A percentile compares a stretch with the other conserved stretches of the same genome.
Evolutionary conservation across 2,888 invertebrate genomes (phyloP).

Genomic region (Trichogramma dendrolimi): DNA sequence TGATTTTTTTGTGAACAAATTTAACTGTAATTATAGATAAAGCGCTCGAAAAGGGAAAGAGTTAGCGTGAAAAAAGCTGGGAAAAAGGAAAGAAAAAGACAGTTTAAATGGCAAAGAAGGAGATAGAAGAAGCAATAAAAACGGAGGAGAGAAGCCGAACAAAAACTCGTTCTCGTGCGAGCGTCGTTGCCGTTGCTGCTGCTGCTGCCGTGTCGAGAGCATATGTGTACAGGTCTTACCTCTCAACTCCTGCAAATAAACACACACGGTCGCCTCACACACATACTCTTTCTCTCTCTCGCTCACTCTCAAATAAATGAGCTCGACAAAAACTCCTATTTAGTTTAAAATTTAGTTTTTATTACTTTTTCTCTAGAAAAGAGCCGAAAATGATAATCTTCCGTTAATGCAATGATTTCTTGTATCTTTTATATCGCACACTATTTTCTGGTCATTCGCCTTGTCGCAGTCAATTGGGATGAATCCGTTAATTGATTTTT

Average conservation of each 20-base stretch:
- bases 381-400: no score
- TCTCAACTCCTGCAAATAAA: background rate
- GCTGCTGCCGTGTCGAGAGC: constrained; percentile 1
- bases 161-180: constrained; percentile 37
- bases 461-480: no score
- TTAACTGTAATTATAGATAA: background rate
- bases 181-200: background rate
- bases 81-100: constrained; percentile 1
- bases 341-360: constrained; percentile 17
- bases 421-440: no score
- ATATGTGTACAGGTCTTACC: constrained; percentile 17
- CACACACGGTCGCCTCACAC: no score
- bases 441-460: no score
- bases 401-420: no score
- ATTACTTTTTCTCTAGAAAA: background rate
- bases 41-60: background rate
- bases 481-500: no score
- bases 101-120: constrained; percentile 16
- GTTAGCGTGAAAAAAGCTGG: constrained; percentile 5
- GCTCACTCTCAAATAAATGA: constrained; percentile 18
- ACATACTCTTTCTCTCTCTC: constrained; percentile 10
- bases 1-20: background rate
- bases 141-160: constrained; percentile 35
- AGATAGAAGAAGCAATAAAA: constrained; percentile 32
- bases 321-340: constrained; percentile 33